phyloP scores from a whole-genome alignment of 2,797 vertebrate genomes.

The Sarcophilus harrisii region DNA sequence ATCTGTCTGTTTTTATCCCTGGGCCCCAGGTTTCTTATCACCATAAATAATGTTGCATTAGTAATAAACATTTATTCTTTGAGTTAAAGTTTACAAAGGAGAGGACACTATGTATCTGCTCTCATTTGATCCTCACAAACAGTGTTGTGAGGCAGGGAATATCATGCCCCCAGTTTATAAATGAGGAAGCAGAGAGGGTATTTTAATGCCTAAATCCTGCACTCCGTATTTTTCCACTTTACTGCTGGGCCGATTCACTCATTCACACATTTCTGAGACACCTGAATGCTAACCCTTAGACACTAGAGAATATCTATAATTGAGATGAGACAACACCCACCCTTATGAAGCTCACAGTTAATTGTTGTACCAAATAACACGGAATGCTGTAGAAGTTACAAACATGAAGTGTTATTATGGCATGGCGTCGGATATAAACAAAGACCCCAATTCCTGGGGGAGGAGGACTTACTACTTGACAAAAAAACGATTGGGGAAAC shows the following conservation, averaged over 20 bases:
- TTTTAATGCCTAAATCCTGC: background rate
- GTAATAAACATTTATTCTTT: background rate
- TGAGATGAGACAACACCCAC: background rate
- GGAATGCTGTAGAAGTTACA: background rate
- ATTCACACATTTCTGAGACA: background rate
- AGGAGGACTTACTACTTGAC: background rate
- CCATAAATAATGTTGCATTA: background rate
- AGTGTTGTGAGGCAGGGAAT: background rate
- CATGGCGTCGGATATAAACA: background rate
- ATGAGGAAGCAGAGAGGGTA: background rate
- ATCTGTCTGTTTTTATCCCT: background rate
- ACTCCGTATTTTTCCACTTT: background rate
- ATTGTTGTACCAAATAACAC: background rate
- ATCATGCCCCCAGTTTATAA: background rate
- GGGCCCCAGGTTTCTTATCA: background rate
- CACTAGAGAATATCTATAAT: background rate
- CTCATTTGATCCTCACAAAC: background rate
- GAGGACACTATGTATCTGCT: background rate
- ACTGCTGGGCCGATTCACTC: background rate
- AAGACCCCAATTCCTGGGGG: background rate
- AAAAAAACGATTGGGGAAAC: background rate
- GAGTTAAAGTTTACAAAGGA: background rate
- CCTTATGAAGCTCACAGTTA: background rate
- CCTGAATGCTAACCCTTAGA: background rate
- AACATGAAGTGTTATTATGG: background rate